Percentiles rank a stretch among this genome's conserved stretches.
phyloP scores from a whole-genome alignment of 2,113 vertebrate genomes.

The Pterocles gutturalis region DNA sequence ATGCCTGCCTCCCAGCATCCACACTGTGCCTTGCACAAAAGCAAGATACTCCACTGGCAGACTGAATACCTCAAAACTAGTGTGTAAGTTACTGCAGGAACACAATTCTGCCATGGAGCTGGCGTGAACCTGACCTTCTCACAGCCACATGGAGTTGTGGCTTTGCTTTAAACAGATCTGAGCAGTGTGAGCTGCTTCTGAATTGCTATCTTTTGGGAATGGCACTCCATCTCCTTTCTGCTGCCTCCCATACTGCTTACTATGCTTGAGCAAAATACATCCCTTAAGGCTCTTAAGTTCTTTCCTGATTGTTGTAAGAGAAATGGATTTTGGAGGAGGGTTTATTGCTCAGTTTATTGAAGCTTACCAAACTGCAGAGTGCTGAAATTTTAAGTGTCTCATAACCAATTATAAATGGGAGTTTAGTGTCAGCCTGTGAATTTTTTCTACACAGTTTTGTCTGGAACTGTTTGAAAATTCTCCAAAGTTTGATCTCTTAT shows the following conservation, averaged over 20 bases:
- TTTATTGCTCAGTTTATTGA: not conserved
- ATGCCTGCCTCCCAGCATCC: not conserved
- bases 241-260: not conserved
- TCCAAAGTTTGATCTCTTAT: not conserved
- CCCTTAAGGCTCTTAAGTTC: not conserved
- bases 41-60: not conserved
- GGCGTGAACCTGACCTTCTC: not conserved
- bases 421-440: not conserved
- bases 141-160: not conserved
- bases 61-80: not conserved
- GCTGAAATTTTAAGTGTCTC: not conserved
- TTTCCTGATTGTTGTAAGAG: not conserved
- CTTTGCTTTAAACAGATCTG: not conserved
- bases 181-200: not conserved
- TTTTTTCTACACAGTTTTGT: not conserved
- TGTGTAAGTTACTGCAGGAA: not conserved
- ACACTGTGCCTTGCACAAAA: not conserved
- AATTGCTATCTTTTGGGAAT: not conserved
- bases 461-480: not conserved
- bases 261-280: not conserved
- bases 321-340: not conserved
- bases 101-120: not conserved
- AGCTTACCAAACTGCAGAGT: not conserved
- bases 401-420: not conserved
- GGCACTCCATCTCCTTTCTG: not conserved